A percentile compares a stretch with the other conserved stretches of the same genome.
Conservation (phyloP, 1,140 invertebrate species). For the Daktulosphaira vitifoliae region DNA sequence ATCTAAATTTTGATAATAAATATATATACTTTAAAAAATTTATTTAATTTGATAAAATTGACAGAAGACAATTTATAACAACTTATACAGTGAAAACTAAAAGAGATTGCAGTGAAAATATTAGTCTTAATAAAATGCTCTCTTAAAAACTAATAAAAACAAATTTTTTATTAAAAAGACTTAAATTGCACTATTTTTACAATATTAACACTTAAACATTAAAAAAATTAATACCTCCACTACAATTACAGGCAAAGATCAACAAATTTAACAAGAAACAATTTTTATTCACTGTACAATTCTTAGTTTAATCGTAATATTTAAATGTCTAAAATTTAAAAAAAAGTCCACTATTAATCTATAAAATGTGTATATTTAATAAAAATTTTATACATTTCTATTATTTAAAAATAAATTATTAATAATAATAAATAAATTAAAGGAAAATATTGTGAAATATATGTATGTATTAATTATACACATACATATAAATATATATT, state of each 20-base stretch:
- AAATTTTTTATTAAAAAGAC: slow-evolving; percentile 34
- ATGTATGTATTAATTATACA: too few relatives aligned
- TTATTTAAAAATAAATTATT: slow-evolving; percentile 19
- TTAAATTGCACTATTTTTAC: slow-evolving; percentile 34
- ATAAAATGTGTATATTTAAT: slow-evolving; percentile 25
- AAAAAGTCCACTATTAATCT: slow-evolving; percentile 17
- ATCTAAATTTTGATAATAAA: too few relatives aligned
- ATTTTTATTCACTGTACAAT: slow-evolving; percentile 32
- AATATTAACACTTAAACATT: slow-evolving; percentile 33
- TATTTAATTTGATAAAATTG: slow-evolving; percentile 12
- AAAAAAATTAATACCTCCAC: slow-evolving; percentile 29
- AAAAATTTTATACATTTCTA: slow-evolving; percentile 20
- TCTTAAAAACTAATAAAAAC: slow-evolving; percentile 33
- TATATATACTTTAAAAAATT: too few relatives aligned
- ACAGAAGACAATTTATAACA: slow-evolving; percentile 13
- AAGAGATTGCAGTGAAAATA: slow-evolving; percentile 15
- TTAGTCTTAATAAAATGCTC: slow-evolving; percentile 34
- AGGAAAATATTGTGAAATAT: slow-evolving; percentile 6
- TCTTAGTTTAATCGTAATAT: slow-evolving; percentile 21
- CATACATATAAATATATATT: too few relatives aligned
- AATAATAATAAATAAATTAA: slow-evolving; percentile 7
- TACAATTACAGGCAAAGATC: slow-evolving; percentile 34
- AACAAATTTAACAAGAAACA: slow-evolving; percentile 34
- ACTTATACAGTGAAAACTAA: slow-evolving; percentile 22
- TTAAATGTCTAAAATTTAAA: slow-evolving; percentile 2